phyloP scores from a whole-genome alignment of 2,797 vertebrate species.

The Crotalus adamanteus region DNA sequence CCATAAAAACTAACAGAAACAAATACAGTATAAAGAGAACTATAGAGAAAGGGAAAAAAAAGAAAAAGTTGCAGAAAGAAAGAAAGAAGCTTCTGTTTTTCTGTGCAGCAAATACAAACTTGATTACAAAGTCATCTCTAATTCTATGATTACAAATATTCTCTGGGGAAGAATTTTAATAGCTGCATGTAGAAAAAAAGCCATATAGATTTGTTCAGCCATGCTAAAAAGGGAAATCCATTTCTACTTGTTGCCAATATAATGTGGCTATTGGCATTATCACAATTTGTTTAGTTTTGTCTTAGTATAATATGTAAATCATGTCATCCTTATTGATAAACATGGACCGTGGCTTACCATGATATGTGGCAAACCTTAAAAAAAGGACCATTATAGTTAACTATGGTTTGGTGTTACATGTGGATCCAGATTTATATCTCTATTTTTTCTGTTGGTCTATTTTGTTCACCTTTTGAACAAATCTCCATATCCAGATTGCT shows the following conservation, averaged over 20 bases:
- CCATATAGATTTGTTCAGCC: background rate
- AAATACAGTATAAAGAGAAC: background rate
- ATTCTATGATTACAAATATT: background rate
- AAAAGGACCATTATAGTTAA: background rate
- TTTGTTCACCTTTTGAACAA: background rate
- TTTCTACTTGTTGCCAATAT: background rate
- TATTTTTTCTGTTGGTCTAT: background rate
- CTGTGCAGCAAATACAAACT: background rate
- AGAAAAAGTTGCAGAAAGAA: background rate
- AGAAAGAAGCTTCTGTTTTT: background rate
- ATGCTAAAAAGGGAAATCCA: background rate
- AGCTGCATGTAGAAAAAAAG: background rate
- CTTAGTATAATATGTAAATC: background rate
- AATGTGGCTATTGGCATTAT: background rate
- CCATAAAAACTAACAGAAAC: background rate
- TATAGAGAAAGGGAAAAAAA: background rate
- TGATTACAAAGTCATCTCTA: background rate
- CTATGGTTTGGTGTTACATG: background rate
- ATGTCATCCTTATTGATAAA: background rate
- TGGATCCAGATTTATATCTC: background rate
- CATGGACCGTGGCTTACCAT: background rate
- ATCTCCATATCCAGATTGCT: background rate
- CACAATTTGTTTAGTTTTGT: background rate
- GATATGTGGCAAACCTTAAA: background rate
- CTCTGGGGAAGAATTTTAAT: background rate